phyloP scores from a whole-genome alignment of 2,113 vertebrate genomes.

The Mellivora capensis region DNA sequence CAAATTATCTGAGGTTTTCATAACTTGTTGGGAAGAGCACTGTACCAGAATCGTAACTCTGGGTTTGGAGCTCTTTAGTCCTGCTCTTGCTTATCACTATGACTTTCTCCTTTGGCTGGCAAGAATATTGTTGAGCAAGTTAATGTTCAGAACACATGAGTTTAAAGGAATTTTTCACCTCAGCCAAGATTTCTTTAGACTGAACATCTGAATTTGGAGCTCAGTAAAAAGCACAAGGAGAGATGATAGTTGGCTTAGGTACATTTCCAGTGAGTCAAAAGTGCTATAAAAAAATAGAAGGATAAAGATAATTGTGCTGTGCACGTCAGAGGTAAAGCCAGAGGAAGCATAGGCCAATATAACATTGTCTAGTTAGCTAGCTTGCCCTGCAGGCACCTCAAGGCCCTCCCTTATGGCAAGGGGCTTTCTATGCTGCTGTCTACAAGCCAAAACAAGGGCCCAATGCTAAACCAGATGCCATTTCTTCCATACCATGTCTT shows the following conservation, averaged over 20 bases:
- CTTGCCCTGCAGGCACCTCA: neutral
- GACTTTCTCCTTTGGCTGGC: neutral
- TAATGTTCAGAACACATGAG: neutral
- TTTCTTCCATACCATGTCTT: neutral
- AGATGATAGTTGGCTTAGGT: neutral
- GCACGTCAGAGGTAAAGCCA: neutral
- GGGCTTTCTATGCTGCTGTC: neutral
- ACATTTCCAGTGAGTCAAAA: neutral
- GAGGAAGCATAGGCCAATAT: neutral
- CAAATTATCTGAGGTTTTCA: neutral
- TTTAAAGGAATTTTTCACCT: conserved; percentile 12
- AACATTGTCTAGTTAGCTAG: neutral
- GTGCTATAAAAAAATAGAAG: neutral
- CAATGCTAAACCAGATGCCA: neutral
- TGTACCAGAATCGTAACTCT: neutral
- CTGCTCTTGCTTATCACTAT: neutral
- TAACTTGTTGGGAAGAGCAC: neutral
- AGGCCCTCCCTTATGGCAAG: neutral
- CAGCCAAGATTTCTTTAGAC: neutral
- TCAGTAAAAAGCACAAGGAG: neutral
- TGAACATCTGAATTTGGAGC: neutral
- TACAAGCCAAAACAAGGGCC: neutral
- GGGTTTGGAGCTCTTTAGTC: neutral
- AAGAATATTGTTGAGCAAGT: neutral
- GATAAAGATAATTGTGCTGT: neutral